Evolutionary conservation across 1,140 invertebrate genomes (phyloP).

Genomic region (Pollicipes pollicipes): DNA sequence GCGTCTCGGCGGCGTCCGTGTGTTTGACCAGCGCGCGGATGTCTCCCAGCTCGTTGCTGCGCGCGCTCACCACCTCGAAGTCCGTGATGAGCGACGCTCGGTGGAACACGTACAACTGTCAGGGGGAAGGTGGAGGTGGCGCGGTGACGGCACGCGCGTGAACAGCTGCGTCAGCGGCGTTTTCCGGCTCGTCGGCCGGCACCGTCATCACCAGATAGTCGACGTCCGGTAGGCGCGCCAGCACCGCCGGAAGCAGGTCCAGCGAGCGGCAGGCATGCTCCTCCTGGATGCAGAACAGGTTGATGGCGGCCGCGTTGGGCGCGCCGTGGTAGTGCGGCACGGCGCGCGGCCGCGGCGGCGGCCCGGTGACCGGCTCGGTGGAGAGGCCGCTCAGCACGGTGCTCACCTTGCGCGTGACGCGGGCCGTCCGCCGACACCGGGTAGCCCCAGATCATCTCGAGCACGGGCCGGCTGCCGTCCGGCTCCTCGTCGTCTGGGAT

Average conservation of each 20-base stretch:
- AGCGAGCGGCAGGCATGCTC: not conserved
- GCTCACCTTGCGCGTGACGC: not conserved
- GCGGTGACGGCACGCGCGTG: conserved; percentile 3
- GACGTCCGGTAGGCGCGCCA: not conserved
- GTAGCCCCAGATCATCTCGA: not conserved
- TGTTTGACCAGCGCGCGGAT: not conserved
- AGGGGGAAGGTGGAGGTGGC: not conserved
- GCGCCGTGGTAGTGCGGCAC: not conserved
- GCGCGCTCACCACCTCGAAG: not conserved
- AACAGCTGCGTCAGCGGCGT: not conserved
- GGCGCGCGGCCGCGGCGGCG: no score
- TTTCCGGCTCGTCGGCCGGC: not conserved
- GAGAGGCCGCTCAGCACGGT: not conserved
- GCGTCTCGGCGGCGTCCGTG: not conserved
- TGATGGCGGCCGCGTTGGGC: not conserved
- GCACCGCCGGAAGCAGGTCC: not conserved
- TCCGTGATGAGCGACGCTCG: not conserved
- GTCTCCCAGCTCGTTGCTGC: not conserved
- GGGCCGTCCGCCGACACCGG: not conserved
- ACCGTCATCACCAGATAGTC: not conserved
- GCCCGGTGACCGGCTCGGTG: not conserved
- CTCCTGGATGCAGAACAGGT: not conserved
- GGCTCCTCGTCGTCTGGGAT: not conserved
- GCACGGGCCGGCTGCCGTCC: not conserved
- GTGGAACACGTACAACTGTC: conserved; percentile 1